A percentile compares a stretch with the other conserved stretches of the same genome.
Conservation (phyloP, 2,797 vertebrate species). For the Neosilurus mollespiculum region DNA sequence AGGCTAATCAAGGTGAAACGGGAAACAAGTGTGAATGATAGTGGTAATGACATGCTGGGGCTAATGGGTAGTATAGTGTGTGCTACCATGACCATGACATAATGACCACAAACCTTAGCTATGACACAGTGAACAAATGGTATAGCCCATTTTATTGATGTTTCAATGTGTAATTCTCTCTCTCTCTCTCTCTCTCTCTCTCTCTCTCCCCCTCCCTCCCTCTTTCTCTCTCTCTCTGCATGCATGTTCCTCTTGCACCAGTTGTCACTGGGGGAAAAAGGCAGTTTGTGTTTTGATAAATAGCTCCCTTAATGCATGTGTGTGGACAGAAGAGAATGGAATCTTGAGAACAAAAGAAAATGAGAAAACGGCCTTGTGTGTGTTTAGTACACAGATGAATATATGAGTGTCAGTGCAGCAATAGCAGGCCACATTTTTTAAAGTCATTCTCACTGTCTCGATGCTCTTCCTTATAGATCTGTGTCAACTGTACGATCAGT, state of each 20-base stretch:
- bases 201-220: no score
- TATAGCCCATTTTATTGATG: neutral
- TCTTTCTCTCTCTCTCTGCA: no score
- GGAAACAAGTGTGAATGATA: no score
- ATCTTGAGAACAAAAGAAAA: neutral
- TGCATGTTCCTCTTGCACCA: neutral
- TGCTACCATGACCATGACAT: no score
- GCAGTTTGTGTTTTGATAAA: neutral
- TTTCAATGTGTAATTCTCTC: no score
- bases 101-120: neutral
- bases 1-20: no score
- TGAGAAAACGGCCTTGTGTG: neutral
- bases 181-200: no score
- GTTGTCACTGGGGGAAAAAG: neutral
- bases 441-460: conserved; percentile 20
- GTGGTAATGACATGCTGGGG: no score
- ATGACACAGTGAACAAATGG: neutral
- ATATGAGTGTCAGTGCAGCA: conserved; percentile 21
- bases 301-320: neutral
- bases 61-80: no score
- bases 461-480: conserved; percentile 52
- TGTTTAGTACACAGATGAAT: neutral
- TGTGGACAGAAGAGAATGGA: neutral
- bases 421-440: conserved; percentile 38
- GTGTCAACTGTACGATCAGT: conserved; percentile 55